Base-by-base conservation (phyloP, 2,113 vertebrate species). In the Hemicordylus capensis region DNA sequence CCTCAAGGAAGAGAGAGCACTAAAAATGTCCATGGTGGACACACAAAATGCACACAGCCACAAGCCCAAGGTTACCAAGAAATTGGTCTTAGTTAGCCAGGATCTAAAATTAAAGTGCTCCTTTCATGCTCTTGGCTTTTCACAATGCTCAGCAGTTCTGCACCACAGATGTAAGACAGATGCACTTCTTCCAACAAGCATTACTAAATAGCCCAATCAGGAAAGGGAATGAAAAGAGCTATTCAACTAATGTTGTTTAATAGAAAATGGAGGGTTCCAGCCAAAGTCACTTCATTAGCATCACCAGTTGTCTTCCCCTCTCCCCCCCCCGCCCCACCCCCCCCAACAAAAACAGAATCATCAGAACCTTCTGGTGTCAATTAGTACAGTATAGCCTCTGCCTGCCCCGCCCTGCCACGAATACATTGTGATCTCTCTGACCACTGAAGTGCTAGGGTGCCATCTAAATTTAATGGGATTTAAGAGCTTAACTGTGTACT, bases 51-150 rank as follows among this genome's bases (percentile, higher is more conserved):
- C 31, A 14, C 81, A 34, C 54, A 61, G 20, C 34, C 7, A 31
- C 17, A 28, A 54, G 28, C 81, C 88, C 89, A 93, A 95, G 90
- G 90, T 93, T 95, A 94, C 86, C 87, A 92, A 93, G 85, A 94
- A 81, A 89, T 42, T 88, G 84, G 76, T 86, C 90, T 94, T 67
- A 63, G 58, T 90, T 82, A 81, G 79, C 85, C 89, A 86, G 84
- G 84, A 89, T 93, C 92, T 93, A 94, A 95, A 94, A 93, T 93
- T 93, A 93, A 94, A 95, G 90, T 64, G 88, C 83, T 94, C 81
- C 90, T 73, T 92, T 92, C 88, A 91, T 88, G 89, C 84, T 92
- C 93, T 76, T 88, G 10, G 24, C 74, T 42, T 87, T 61, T 85
- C 48, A 4, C 63, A 89, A 89, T 81, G 79, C 89, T 73, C 89